Base-by-base conservation (phyloP, 2,113 vertebrate genomes). In the Vimba vimba region DNA sequence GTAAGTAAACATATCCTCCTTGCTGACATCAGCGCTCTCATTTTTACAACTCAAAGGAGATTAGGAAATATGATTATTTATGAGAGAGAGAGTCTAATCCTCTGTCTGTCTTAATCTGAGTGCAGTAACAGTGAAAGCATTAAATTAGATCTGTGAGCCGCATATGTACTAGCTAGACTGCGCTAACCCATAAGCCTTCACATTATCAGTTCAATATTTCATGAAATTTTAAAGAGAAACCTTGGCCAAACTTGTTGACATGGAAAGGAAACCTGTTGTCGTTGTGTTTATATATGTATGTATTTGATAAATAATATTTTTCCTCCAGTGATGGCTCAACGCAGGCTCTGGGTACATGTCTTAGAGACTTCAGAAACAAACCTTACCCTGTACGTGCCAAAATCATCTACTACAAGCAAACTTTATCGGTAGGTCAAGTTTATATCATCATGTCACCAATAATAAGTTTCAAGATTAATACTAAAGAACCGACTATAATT, bases 301-400 rank as follows among this genome's bases (percentile, higher is more conserved):
- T 89, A 66, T 86, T 43, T 90, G 85, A 86, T 2, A 36, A 45
- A 66, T 13, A 75, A 12, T 79, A 36, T 71, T 82, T 79, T 73
- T n/a, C 57, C 47, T 83, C 11, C 87, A 99, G 98, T 55, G 98
- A 99, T 82, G 98, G 98, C 78, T 90, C 93, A 83, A 96, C 94
- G 0, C 97, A 99, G 83, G 95, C 97, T 0, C 88, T 99, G 59
- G 96, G 97, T 0, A 96, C 96, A 13, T 99, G 98, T 93, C 96
- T 97, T 91, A 97, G 98, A 89, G 98, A 99, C 90, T 99, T 99
- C 30, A 93, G 98, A 57, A 99, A 99, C 92, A 99, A 99, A 86
- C 98, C 98, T 0, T 99, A 99, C 86, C 97, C 98, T 0, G 92
- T 99, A 57, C 93, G 96, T 85, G 96, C 96, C 83, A 99, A 96